phyloP scores from a whole-genome alignment of 2,888 invertebrate species.

The Caenorhabditis virilis region DNA sequence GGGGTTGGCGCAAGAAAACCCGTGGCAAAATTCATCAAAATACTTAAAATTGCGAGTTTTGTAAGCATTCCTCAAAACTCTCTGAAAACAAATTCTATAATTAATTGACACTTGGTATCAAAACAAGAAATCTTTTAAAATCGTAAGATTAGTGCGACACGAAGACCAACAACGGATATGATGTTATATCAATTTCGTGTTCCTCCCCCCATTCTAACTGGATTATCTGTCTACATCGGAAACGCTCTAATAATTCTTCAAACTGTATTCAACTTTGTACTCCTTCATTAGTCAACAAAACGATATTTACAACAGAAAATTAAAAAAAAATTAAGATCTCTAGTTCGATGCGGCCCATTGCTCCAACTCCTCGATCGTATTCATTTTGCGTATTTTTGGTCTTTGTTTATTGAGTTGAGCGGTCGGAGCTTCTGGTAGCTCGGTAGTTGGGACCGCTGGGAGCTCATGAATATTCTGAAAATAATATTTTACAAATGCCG shows the following conservation, averaged over 20 bases:
- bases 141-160: too few species aligned
- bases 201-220: too few species aligned
- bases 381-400: slow-evolving; percentile 37
- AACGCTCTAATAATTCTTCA: background rate
- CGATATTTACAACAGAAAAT: background rate
- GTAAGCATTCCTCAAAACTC: too few species aligned
- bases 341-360: slow-evolving; percentile 55
- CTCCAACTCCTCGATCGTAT: slow-evolving; percentile 52
- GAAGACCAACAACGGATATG: too few species aligned
- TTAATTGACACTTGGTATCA: too few species aligned
- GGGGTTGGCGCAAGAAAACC: slow-evolving; percentile 24
- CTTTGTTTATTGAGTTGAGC: slow-evolving; percentile 20
- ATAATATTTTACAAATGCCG: too few species aligned
- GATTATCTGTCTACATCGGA: too few species aligned
- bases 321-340: slow-evolving; percentile 8
- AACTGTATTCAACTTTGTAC: background rate
- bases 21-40: background rate
- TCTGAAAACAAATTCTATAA: too few species aligned
- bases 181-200: too few species aligned
- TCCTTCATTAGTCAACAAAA: too few species aligned
- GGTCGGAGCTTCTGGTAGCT: slow-evolving; percentile 33
- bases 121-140: background rate
- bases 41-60: background rate
- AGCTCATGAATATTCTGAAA: slow-evolving; percentile 27
- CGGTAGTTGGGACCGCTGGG: slow-evolving; percentile 10